Percentiles rank a stretch among this genome's conserved stretches.
phyloP scores from a whole-genome alignment of 2,113 vertebrate genomes.

The Tetrao urogallus region DNA sequence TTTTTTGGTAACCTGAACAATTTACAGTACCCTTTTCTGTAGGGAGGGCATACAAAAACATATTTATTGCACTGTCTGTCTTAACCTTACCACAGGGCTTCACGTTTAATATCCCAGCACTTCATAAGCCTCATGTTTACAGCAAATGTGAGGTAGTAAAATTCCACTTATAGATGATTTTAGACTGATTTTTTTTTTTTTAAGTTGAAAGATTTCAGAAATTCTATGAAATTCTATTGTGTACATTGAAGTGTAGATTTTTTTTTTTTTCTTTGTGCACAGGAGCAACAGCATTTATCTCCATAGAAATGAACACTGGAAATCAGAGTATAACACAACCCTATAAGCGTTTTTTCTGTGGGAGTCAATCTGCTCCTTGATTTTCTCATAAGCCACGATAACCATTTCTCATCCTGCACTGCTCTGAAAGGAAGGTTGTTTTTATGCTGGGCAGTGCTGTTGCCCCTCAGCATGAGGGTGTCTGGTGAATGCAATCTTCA shows the following conservation, averaged over 20 bases:
- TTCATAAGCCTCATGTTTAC: slow-evolving; percentile 25
- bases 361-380: not conserved
- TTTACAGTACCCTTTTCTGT: not conserved
- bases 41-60: not conserved
- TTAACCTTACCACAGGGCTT: not conserved
- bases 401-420: rapidly evolving
- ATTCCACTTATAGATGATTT: not conserved
- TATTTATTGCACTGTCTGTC: not conserved
- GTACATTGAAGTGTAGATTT: not conserved
- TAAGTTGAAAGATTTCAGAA: not conserved
- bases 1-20: not conserved
- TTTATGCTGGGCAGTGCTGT: not conserved
- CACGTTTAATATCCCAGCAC: slow-evolving; percentile 26
- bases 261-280: not conserved
- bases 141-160: not conserved
- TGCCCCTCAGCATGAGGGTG: not conserved
- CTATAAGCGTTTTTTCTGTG: not conserved
- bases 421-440: not conserved
- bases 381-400: not conserved
- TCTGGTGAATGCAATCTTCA: not conserved
- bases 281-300: not conserved
- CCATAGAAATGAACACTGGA: not conserved
- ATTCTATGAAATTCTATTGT: not conserved
- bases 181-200: not conserved
- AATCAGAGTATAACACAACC: not conserved